A percentile compares a stretch with the other conserved stretches of the same genome.
Evolutionary conservation across 2,113 vertebrate genomes (phyloP).

Genomic region (Panurus biarmicus): DNA sequence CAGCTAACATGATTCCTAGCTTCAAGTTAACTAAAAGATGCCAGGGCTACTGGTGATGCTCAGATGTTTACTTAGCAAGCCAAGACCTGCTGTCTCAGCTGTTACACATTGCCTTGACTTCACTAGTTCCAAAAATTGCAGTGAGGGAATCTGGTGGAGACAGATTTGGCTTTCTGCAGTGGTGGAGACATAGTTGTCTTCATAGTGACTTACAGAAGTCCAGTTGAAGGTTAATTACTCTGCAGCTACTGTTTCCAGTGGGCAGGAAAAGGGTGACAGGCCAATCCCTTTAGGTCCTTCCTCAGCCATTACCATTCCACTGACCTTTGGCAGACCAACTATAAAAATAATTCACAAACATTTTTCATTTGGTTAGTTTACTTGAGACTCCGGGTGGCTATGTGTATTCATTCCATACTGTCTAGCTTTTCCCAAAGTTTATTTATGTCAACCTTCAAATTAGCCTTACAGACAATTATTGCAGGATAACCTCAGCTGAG

Average conservation of each 20-base stretch:
- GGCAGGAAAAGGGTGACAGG: background rate
- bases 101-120: background rate
- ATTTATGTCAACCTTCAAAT: background rate
- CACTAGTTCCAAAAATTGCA: background rate
- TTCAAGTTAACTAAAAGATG: background rate
- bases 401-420: background rate
- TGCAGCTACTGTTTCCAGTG: background rate
- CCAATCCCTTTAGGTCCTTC: background rate
- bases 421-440: conserved; percentile 4
- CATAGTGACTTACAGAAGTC: background rate
- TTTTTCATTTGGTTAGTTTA: background rate
- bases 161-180: background rate
- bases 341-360: background rate
- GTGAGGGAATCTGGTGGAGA: background rate
- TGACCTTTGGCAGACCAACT: background rate
- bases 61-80: background rate
- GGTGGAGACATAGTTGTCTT: background rate
- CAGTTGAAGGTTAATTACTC: background rate
- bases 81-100: background rate
- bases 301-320: background rate
- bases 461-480: background rate
- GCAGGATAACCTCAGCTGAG: background rate
- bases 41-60: background rate
- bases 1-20: background rate
- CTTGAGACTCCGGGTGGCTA: background rate